Evolutionary conservation across 2,797 vertebrate species (phyloP).

Genomic region (Trachops cirrhosus): DNA sequence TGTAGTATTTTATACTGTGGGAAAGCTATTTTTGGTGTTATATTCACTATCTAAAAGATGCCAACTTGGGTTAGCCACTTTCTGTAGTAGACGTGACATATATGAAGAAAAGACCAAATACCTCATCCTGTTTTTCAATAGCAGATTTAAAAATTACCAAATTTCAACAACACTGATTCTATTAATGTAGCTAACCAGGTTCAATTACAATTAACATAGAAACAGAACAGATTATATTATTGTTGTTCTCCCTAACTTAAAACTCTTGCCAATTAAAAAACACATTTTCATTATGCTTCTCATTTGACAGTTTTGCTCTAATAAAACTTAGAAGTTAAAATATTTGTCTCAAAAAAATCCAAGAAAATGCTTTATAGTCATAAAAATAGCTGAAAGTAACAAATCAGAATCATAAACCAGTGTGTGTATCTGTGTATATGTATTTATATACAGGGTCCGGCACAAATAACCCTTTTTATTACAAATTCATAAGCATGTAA

Average conservation of each 20-base stretch:
- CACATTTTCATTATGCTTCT: constrained; percentile 27
- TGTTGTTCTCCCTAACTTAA: constrained; percentile 33
- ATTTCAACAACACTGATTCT: constrained; percentile 54
- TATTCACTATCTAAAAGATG: constrained; percentile 23
- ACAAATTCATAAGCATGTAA: no score
- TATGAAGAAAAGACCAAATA: constrained; percentile 38
- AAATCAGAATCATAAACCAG: constrained; percentile 31
- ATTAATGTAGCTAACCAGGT: constrained; percentile 39
- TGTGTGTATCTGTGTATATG: neutral
- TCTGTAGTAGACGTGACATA: neutral
- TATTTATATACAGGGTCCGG: no score
- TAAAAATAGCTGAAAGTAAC: constrained; percentile 51
- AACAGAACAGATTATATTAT: constrained; percentile 27
- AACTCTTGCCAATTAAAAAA: constrained; percentile 37
- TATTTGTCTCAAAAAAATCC: neutral
- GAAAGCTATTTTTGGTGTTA: constrained; percentile 24
- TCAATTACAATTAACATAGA: constrained; percentile 50
- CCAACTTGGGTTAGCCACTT: constrained; percentile 6
- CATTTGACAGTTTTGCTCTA: constrained; percentile 53
- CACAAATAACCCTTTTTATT: no score
- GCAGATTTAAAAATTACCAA: constrained; percentile 34
- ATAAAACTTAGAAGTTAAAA: constrained; percentile 49
- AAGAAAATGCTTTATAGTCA: constrained; percentile 37
- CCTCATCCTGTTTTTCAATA: constrained; percentile 46
- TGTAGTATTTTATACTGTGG: neutral